Evolutionary conservation across 2,888 invertebrate genomes (phyloP).

Genomic region (Orchestes rusci): DNA sequence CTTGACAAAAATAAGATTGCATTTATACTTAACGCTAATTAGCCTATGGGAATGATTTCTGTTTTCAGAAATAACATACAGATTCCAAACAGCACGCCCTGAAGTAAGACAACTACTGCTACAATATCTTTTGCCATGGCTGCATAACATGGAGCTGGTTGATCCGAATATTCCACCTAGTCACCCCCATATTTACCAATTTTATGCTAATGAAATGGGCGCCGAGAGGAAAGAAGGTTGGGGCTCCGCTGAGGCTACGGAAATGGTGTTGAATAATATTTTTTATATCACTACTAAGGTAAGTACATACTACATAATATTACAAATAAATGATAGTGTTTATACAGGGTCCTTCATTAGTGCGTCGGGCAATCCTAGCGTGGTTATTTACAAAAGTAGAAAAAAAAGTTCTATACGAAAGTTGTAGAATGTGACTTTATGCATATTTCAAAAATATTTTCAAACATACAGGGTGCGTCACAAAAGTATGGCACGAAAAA

Average conservation of each 20-base stretch:
- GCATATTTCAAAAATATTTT: no score
- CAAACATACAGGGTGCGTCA: no score
- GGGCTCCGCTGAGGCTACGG: constrained; percentile 98
- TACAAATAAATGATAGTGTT: no score
- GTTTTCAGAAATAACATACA: constrained; percentile 91
- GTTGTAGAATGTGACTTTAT: no score
- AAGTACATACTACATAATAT: constrained; percentile 28
- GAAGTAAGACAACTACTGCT: constrained; percentile 86
- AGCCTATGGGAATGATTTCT: no score
- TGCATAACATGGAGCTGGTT: constrained; percentile 96
- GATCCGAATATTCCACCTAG: constrained; percentile 94
- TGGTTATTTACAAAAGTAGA: no score
- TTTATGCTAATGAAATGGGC: constrained; percentile 51
- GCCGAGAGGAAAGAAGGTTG: constrained; percentile 76
- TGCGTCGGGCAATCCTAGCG: no score
- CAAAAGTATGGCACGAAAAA: no score
- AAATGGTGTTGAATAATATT: constrained; percentile 98
- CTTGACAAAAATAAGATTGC: not conserved
- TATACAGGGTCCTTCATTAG: no score
- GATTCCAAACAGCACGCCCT: constrained; percentile 92
- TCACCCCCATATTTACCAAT: constrained; percentile 76
- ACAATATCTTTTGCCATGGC: constrained; percentile 92
- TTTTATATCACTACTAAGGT: constrained; percentile 97
- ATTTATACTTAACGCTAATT: no score
- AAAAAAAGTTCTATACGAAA: no score